These are phyloP conservation scores for Vireo griseus DNA, from an alignment of 2,797 vertebrate genomes.

Conservation along the genomic window DNA sequence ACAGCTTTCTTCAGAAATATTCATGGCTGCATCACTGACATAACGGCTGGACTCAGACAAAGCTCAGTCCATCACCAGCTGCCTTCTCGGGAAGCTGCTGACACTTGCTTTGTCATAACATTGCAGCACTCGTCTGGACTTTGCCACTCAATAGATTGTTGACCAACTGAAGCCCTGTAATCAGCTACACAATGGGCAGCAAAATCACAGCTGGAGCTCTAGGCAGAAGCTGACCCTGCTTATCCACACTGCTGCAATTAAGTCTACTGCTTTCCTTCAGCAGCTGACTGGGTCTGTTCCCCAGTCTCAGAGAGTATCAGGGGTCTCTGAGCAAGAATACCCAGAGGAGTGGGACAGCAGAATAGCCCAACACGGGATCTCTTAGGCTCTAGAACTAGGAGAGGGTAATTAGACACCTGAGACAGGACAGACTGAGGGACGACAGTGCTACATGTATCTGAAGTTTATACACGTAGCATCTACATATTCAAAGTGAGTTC, in stretches of 20 bases:
- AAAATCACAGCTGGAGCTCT: neutral
- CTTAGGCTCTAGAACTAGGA: neutral
- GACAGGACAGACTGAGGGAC: neutral
- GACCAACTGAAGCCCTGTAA: neutral
- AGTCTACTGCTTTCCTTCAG: neutral
- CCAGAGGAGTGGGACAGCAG: neutral
- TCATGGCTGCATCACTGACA: neutral
- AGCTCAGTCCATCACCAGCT: neutral
- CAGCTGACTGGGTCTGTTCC: neutral
- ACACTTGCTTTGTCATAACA: slow-evolving; percentile 3
- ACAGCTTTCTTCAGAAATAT: slow-evolving; percentile 16
- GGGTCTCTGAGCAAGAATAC: neutral
- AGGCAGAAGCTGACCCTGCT: neutral
- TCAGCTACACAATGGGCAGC: neutral
- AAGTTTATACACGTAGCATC: neutral
- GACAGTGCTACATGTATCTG: neutral
- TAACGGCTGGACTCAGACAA: neutral
- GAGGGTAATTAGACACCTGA: neutral
- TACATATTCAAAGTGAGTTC: neutral
- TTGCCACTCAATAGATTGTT: neutral
- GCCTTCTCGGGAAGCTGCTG: neutral
- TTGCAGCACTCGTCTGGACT: neutral
- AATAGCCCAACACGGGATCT: neutral
- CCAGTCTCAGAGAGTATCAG: neutral
- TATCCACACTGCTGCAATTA: neutral